Conservation (phyloP, 2,797 vertebrate species). For the Platalea minor region DNA sequence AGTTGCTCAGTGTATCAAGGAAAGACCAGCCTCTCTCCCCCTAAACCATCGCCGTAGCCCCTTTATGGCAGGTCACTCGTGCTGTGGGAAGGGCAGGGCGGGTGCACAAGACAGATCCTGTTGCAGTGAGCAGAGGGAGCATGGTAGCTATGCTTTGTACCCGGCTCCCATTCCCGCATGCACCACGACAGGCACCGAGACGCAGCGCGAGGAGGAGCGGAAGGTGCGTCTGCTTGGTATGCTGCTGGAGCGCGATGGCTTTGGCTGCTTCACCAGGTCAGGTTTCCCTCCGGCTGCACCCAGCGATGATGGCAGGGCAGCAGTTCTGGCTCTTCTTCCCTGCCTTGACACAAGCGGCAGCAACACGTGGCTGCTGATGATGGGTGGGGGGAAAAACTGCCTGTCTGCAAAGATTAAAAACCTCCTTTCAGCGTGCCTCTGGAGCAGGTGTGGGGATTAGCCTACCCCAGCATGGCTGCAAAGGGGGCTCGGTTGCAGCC, state of each 20-base stretch:
- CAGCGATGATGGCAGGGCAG: fast-evolving
- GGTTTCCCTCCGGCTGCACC: not conserved
- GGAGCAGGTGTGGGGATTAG: not conserved
- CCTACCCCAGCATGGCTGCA: not conserved
- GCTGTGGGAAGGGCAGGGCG: not conserved
- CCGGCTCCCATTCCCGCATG: not conserved
- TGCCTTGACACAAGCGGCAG: not conserved
- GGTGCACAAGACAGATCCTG: not conserved
- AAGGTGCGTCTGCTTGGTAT: not conserved
- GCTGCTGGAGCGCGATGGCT: not conserved
- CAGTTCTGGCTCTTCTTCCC: not conserved
- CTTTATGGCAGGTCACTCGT: fast-evolving
- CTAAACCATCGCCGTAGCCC: not conserved
- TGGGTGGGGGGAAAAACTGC: not conserved
- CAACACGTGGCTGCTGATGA: not conserved
- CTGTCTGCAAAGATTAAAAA: not conserved
- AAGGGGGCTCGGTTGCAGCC: not conserved
- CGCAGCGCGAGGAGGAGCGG: not conserved
- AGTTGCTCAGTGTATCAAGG: not conserved
- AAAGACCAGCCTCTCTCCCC: not conserved
- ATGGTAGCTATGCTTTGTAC: fast-evolving
- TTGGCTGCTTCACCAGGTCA: not conserved
- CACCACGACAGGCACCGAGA: fast-evolving
- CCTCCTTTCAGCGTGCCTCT: not conserved
- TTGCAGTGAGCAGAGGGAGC: fast-evolving